Percentiles rank a stretch among this genome's conserved stretches.
Evolutionary conservation across 1,140 invertebrate species (phyloP).

Genomic region (Drosophila nigrodunni): DNA sequence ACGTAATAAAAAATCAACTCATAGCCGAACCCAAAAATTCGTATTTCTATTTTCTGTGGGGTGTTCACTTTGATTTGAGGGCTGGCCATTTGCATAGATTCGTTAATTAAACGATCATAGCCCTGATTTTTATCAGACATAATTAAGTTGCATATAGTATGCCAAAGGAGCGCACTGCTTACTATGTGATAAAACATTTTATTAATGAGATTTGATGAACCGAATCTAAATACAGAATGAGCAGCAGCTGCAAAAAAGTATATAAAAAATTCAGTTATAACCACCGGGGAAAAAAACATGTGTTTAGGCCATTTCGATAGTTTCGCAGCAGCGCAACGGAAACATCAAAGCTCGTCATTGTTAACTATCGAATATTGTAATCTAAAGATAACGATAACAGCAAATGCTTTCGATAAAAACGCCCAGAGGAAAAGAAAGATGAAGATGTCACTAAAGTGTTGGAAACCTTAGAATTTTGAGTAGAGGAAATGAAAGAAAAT

Average conservation of each 20-base stretch:
- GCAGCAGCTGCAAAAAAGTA: conserved; percentile 39
- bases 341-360: conserved; percentile 69
- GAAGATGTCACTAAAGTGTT: conserved; percentile 6
- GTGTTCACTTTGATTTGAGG: conserved; percentile 26
- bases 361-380: conserved; percentile 70
- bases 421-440: conserved; percentile 4
- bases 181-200: conserved; percentile 59
- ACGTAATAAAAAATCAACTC: conserved; percentile 37
- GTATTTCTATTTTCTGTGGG: conserved; percentile 10
- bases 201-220: conserved; percentile 72
- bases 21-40: conserved; percentile 13
- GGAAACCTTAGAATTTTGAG: not conserved
- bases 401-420: conserved; percentile 25
- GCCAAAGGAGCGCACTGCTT: conserved; percentile 58
- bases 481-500: not conserved
- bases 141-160: conserved; percentile 63
- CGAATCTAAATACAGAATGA: conserved; percentile 37
- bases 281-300: conserved; percentile 33
- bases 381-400: conserved; percentile 46
- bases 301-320: conserved; percentile 45
- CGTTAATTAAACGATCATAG: conserved; percentile 66
- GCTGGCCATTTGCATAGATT: conserved; percentile 74
- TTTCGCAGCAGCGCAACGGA: conserved; percentile 59
- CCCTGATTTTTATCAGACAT: conserved; percentile 59
- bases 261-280: conserved; percentile 5